phyloP scores from a whole-genome alignment of 2,113 vertebrate genomes.

The Stomatorhinus ivindoensis region DNA sequence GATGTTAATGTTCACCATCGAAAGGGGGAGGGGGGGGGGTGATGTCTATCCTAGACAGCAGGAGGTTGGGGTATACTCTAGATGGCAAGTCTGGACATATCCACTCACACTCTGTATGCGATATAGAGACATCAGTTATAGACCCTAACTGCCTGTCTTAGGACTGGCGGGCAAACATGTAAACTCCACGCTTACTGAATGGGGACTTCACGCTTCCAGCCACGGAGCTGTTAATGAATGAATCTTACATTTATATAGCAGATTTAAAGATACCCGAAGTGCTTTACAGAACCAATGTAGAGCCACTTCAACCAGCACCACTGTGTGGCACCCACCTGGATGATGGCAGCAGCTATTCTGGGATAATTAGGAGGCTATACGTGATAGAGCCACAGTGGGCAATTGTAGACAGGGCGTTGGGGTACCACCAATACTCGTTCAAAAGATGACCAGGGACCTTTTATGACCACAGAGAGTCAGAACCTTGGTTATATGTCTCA shows the following conservation, averaged over 20 bases:
- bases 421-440: background rate
- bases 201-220: background rate
- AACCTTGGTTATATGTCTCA: background rate
- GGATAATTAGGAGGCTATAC: background rate
- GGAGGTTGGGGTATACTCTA: background rate
- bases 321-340: background rate
- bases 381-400: background rate
- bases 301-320: background rate
- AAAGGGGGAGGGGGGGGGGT: background rate
- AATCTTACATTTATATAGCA: background rate
- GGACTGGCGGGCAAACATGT: background rate
- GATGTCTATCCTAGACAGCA: background rate
- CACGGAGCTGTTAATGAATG: background rate
- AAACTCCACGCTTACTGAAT: background rate
- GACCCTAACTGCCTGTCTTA: background rate
- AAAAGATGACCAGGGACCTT: background rate
- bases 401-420: background rate
- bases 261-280: background rate
- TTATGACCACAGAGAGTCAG: background rate
- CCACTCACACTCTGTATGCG: background rate
- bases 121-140: background rate
- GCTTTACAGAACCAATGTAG: background rate
- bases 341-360: background rate
- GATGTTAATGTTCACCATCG: background rate
- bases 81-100: background rate